Base-by-base conservation (phyloP, 2,888 invertebrate genomes). In the Melangyna quadrimaculata region DNA sequence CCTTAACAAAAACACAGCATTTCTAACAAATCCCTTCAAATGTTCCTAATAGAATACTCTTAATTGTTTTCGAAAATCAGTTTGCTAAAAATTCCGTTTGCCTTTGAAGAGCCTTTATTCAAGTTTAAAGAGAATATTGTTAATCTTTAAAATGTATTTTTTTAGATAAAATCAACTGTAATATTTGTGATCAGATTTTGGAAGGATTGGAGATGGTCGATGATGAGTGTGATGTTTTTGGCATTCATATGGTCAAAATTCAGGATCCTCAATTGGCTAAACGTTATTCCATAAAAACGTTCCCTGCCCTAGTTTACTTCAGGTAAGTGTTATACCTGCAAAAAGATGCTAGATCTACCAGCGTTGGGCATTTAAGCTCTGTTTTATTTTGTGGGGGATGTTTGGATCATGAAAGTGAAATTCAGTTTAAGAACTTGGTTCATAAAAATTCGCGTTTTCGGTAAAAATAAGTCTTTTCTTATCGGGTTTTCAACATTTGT, bases 241-340 rank as follows among this genome's bases (percentile, higher is more conserved):
- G 98, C 63, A 98, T 98, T 89, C 97, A 98, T 89, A 95, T 98
- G 95, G 98, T 98, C 0, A 96, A 97, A 91, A 98, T 98, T 89
- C 96, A 97, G 92, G 98, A 98, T 93, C 96, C 97, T 0, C 97
- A 97, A 90, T 92, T 98, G 80, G 98, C 98, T 7, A 98, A 98
- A 91, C 94, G 97, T 88, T 98, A 98, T 93, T 97, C 97, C 82
- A 98, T 98, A 84, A 98, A 98, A 92, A 98, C 98, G 70, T 98
- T 97, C 92, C 98, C 98, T 2, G 98, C 98, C 12, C 94, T 98
- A 90, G 97, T 98, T 0, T 98, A 98, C 91, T 97, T 97, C 92
- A 94, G 97, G 93, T 97, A 95, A 89, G 59, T 24, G 12, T 2
- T n/a, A 22, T 48, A 1, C 12, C 12, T 40, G 8, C 14, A n/a